Evolutionary conservation across 2,113 vertebrate species (phyloP).

Genomic region (Alligator sinensis): DNA sequence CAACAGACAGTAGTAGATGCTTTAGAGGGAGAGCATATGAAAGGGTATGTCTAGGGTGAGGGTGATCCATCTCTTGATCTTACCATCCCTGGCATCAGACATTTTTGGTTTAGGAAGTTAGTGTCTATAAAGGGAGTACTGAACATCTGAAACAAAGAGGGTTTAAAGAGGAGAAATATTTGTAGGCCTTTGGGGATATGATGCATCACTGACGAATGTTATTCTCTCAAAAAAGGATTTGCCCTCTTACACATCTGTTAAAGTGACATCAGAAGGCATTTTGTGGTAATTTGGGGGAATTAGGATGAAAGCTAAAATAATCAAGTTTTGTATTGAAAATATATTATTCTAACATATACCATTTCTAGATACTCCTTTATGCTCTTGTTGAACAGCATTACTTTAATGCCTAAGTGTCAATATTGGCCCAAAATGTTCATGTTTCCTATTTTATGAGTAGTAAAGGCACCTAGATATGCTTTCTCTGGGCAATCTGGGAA

Average conservation of each 20-base stretch:
- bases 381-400: neutral
- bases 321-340: neutral
- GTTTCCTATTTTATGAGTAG: neutral
- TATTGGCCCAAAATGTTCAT: neutral
- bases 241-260: neutral
- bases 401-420: neutral
- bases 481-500: neutral
- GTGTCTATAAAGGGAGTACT: neutral
- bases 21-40: too few species aligned
- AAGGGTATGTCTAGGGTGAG: too few species aligned
- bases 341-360: neutral
- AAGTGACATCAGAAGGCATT: neutral
- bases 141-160: neutral
- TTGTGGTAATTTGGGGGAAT: neutral
- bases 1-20: too few species aligned
- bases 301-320: neutral
- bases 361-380: neutral
- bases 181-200: neutral
- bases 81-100: too few species aligned
- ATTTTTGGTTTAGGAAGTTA: too few species aligned
- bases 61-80: too few species aligned
- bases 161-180: neutral
- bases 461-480: neutral
- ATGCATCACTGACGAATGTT: neutral
- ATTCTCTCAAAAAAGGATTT: neutral